Conservation (phyloP, 2,888 invertebrate species). For the Heliconius hortense region DNA sequence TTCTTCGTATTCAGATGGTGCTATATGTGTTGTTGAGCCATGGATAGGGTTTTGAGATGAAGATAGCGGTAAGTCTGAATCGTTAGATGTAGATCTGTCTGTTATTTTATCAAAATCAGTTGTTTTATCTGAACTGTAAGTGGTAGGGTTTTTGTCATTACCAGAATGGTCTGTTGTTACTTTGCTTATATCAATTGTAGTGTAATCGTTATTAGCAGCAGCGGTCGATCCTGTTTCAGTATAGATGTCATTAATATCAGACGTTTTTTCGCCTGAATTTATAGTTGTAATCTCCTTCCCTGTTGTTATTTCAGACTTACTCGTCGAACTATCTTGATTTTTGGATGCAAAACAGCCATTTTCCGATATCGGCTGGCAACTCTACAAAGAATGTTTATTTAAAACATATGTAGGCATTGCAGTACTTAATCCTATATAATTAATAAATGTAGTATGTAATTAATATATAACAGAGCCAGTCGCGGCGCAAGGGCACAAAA, state of each 20-base stretch:
- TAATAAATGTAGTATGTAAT: neutral
- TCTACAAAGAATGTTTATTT: neutral
- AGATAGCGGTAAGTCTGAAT: neutral
- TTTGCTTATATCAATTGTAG: no score
- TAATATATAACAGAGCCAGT: neutral
- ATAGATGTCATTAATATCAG: neutral
- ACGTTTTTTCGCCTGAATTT: neutral
- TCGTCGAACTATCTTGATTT: no score
- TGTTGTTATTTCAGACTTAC: neutral
- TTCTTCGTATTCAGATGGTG: neutral
- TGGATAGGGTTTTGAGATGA: neutral
- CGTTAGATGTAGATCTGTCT: neutral
- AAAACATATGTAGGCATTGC: neutral
- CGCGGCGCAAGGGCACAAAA: no score
- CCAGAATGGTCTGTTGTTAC: no score
- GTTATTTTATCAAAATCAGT: no score
- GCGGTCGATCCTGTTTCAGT: no score
- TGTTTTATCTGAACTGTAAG: no score
- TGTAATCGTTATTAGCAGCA: neutral
- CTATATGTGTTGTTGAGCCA: neutral
- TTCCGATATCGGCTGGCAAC: conserved; percentile 10
- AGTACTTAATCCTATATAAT: neutral
- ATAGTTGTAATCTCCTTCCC: neutral
- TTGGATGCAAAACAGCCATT: neutral
- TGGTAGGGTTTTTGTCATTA: no score